Base-by-base conservation (phyloP, 2,888 invertebrate genomes). In the Drosophila pseudotalamancana region DNA sequence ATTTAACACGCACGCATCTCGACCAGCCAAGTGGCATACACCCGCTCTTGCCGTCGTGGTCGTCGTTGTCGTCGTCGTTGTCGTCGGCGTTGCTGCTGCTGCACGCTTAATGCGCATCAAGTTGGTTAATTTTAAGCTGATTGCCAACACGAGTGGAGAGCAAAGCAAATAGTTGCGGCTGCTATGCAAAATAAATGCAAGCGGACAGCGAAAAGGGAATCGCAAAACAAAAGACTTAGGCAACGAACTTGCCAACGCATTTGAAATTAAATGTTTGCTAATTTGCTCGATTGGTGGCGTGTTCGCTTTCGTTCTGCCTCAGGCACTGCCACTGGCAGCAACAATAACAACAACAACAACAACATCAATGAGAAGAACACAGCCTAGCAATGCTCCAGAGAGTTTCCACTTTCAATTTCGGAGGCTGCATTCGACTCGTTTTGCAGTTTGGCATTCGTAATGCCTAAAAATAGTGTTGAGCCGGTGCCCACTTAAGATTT, bases 371-470 rank as follows among this genome's bases (percentile, higher is more conserved):
- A 37, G 39, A 45, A 32, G 37, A 45, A 45, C 39, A 40, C 49
- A 59, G 37, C 46, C 55, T 53, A 31, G 35, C 55, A 73, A 80
- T 81, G 77, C 89, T 87, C 89, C 70, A 78, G 88, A 87, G 89
- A 84, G 77, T 86, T 88, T 72, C 84, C 89, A 88, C 89, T 88
- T 88, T 88, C 88, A 77, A 76, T 88, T 88, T 88, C 77, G 65
- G 78, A 73, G 78, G 49, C 69, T 61, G 77, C 61, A 54, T 51
- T 53, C 73, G 48, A 68, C 57, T 77, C 57, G 69, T 57, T 63
- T 68, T n/a, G 53, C 61, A 50, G 60, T 60, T 54, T 60, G 62
- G 64, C 72, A 65, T 39, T 46, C 54, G 61, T 37, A 71, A 63
- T 64, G 60, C 78, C 77, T 84, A 87, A 85, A 85, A 85, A 85